phyloP scores from a whole-genome alignment of 2,888 invertebrate species.

The Podabrus alpinus region DNA sequence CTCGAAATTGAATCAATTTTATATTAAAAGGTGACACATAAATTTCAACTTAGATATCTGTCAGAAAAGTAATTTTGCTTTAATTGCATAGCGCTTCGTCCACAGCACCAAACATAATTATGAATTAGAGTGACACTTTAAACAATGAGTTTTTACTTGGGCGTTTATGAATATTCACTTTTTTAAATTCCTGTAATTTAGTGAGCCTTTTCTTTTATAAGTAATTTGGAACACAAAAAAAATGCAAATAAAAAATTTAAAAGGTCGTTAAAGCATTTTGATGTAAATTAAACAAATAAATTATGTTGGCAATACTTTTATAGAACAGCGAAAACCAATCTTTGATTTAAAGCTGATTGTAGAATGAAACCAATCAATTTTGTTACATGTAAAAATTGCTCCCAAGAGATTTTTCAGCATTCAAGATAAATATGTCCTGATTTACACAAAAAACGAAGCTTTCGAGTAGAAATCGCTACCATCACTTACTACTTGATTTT shows the following conservation, averaged over 20 bases:
- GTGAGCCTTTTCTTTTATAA: not conserved
- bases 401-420: not conserved
- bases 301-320: not conserved
- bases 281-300: not conserved
- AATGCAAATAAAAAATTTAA: slow-evolving; percentile 7
- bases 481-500: not conserved
- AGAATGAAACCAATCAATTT: slow-evolving; percentile 2
- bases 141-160: not conserved
- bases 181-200: not conserved
- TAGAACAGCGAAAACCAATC: not conserved
- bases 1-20: not conserved
- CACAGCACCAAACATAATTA: slow-evolving; percentile 9
- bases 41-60: slow-evolving; percentile 1
- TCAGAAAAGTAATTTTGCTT: not conserved
- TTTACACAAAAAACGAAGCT: slow-evolving; percentile 1
- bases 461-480: slow-evolving; percentile 3
- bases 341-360: not conserved
- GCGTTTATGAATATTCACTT: slow-evolving; percentile 19
- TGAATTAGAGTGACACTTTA: slow-evolving; percentile 10
- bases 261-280: slow-evolving; percentile 12
- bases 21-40: not conserved
- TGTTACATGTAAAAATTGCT: not conserved
- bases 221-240: slow-evolving; percentile 7
- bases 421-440: slow-evolving; percentile 4
- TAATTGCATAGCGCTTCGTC: not conserved